Base-by-base conservation (phyloP, 1,140 invertebrate genomes). In the Hyles euphorbiae region DNA sequence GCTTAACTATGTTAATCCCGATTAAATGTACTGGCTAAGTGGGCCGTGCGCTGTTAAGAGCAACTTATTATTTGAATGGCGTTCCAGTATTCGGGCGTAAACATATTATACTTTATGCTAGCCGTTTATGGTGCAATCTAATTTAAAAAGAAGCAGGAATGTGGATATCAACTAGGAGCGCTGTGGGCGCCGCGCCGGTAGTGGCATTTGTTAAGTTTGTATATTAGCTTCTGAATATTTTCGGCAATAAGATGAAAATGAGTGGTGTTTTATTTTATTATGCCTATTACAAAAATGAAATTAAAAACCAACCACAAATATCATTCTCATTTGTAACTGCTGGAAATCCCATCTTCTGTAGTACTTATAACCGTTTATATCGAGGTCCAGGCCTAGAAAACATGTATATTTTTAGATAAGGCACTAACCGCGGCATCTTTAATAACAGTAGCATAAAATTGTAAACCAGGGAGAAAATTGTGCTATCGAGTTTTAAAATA, bases 291-390 rank as follows among this genome's bases (percentile, higher is more conserved):
- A 72, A 22, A 22, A 22, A 22, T 22, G 22, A 22, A 22, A 22
- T 22, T 22, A 22, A 40, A 5, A 40, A 40, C 78, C 73, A 66
- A 81, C 76, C 3, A 78, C 73, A 22, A 59, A 43, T 3, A 79
- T 69, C 62, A 81, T 68, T 50, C 66, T 65, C 40, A 83, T 54
- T 0, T 60, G 34, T 8, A 67, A 50, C 49, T 74, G 53, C 12
- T 77, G 56, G 43, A 77, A 83, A 52, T 83, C 47, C 71, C 75
- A 81, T 54, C 78, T 56, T 34, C 68, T 50, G 22, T 76, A 74
- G 58, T 76, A 83, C 50, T 76, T 81, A 53, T 67, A 80, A 3
- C 12, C 58, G 56, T 71, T 73, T 43, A 67, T 8, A 59, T 59
- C 43, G 7, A 65, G 5, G 8, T 58, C 59, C 3, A 76, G 46